Evolutionary conservation across 2,113 vertebrate genomes (phyloP), one percentile per base, ranked within the genome.

Genomic region (Hippocampus comes): DNA sequence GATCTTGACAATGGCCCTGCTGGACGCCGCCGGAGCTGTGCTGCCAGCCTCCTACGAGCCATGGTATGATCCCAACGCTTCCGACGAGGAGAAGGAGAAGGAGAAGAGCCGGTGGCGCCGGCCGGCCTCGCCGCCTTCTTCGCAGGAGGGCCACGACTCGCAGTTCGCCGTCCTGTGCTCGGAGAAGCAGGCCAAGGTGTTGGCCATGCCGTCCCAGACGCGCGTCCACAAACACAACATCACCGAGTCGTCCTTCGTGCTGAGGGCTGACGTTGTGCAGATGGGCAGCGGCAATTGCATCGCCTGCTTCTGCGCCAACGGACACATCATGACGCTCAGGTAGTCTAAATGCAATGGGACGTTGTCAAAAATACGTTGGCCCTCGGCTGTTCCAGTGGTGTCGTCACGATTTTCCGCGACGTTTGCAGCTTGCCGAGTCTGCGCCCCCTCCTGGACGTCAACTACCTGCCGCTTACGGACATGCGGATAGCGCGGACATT

Each of bases 401-500:
- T 17, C 27, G 2, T 72, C 8, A 34, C 25, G 15, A 21, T 67
- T 55, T 49, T 63, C 57, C 18, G 41, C 3, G 38, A 3, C 42
- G 4, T 55, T 6, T 61, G 17, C 92, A 99, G 97, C 94, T 92
- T 99, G 89, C 97, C 97, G 68, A 96, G 97, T 82, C 91, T 99
- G 84, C 93, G 97, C 84, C 97, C 97, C 5, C 88, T 99, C 69
- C 84, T 99, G 93, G 97, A 99, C 78, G 91, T 99, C 12, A 97
- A 97, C 92, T 99, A 99, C 89, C 88, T 99, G 90, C 97, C 97
- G 1, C 94, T 99, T 69, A 99, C 97, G 61, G 97, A 99, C 71
- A 99, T 99, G 97, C 88, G 97, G 82, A 99, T 99, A 94, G 97
- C 97, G 80, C 94, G 97, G 84, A 99, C 97, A 0, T 99, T 99